These are phyloP conservation scores for Notarius quadriscutis DNA, from an alignment of 2,113 vertebrate genomes.

Conservation along the genomic window DNA sequence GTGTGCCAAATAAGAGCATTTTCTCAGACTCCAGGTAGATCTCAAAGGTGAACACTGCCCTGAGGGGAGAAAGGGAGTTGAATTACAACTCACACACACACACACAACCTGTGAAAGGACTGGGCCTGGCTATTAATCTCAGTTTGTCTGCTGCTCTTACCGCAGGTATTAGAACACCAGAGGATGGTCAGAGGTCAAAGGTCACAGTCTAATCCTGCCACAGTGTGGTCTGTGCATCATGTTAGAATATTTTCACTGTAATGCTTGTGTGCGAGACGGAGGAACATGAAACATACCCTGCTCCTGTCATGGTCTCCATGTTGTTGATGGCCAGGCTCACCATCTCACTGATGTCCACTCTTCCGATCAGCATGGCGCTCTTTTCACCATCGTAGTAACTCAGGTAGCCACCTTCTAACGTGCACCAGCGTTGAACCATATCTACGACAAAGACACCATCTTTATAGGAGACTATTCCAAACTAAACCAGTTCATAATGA, in stretches of 20 bases:
- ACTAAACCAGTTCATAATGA: background rate
- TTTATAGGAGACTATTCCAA: background rate
- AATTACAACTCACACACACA: slow-evolving; percentile 29
- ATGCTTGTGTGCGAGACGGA: background rate
- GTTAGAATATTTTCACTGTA: slow-evolving; percentile 11
- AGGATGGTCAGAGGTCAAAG: slow-evolving; percentile 58
- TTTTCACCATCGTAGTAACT: slow-evolving; percentile 91
- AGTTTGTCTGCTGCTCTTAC: slow-evolving; percentile 59
- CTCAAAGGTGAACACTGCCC: slow-evolving; percentile 89
- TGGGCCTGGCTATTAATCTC: slow-evolving; percentile 69
- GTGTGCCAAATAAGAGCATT: slow-evolving; percentile 83
- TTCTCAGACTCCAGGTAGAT: slow-evolving; percentile 87
- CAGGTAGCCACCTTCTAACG: slow-evolving; percentile 88
- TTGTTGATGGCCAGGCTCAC: slow-evolving; percentile 80
- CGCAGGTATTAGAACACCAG: slow-evolving; percentile 37
- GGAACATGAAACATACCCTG: slow-evolving; percentile 75
- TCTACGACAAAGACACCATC: slow-evolving; percentile 70
- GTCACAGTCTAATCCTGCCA: slow-evolving; percentile 61
- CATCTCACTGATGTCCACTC: slow-evolving; percentile 81
- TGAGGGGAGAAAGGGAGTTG: slow-evolving; percentile 64
- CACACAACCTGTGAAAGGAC: slow-evolving; percentile 32
- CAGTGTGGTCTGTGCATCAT: slow-evolving; percentile 32
- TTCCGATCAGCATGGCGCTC: slow-evolving; percentile 77
- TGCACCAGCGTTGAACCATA: slow-evolving; percentile 87
- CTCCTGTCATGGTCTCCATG: slow-evolving; percentile 72